Base-by-base conservation (phyloP, 2,113 vertebrate species). In the Eurypyga helias region DNA sequence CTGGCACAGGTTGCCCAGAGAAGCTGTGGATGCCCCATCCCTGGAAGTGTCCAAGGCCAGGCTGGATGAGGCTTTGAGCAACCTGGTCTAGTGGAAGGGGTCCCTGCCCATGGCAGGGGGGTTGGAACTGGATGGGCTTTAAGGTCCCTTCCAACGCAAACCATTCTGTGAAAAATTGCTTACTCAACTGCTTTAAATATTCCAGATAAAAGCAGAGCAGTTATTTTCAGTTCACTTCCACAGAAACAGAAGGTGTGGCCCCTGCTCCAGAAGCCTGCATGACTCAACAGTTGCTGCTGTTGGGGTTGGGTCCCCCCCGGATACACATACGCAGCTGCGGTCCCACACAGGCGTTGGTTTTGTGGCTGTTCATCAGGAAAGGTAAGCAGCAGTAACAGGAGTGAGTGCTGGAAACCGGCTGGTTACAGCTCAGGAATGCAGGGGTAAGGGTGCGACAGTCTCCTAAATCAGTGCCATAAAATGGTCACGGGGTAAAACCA, bases 271-370 rank as follows among this genome's bases (percentile, higher is more conserved):
- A 21, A 17, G 57, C 17, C 83, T 19, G 28, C 0, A 0, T 26
- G 70, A 21, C 65, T 14, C n/a, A 71, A 17, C 25, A 17, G 29
- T 7, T 24, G 16, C 10, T 60, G 16, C n/a, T 34, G 16, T 29
- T 7, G 36, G 25, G 29, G 10, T 6, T 62, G 34, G 12, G 11
- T 4, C 3, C 2, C 6, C 7, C 29, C 9, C 2, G 0, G 41
- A 41, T 41, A 41, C 41, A 41, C 41, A 12, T 41, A 41, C 41
- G 1, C 9, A 24, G 9, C 2, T 81, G 11, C 34, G 81, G 70
- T 65, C 4, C 20, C 11, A 3, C 16, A 11, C 2, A 43, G 38
- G 61, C 51, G 94, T 81, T 75, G n/a, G 4, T 20, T 89, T 81
- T 33, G 31, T n/a, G 48, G 48, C 75, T 76, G 41, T 1, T 57